phyloP scores from a whole-genome alignment of 2,888 invertebrate species.

The Linnaemya tessellans region DNA sequence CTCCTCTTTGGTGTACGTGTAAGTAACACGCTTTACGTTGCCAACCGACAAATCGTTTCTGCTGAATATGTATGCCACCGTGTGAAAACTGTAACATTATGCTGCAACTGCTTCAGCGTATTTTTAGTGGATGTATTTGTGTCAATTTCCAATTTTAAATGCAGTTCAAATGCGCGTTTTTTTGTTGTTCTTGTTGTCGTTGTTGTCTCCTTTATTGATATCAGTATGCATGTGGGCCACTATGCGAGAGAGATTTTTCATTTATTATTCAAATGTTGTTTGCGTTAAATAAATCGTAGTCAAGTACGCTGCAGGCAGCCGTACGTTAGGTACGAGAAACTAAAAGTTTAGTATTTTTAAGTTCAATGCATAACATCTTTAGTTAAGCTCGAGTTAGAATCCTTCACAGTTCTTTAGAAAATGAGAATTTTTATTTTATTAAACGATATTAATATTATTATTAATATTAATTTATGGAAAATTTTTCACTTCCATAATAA shows the following conservation, averaged over 20 bases:
- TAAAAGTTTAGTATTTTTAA: no score
- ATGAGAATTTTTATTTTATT: no score
- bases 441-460: no score
- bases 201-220: constrained; percentile 4
- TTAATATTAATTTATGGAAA: no score
- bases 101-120: constrained; percentile 17
- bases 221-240: not conserved
- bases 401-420: no score
- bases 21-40: not conserved
- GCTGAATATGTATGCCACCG: constrained; percentile 28
- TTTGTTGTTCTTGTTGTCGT: not conserved
- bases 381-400: no score
- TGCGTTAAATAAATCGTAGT: not conserved
- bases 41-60: constrained; percentile 35
- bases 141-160: constrained; percentile 67
- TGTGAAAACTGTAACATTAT: constrained; percentile 29
- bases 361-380: not conserved
- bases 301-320: not conserved
- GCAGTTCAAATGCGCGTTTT: constrained; percentile 8
- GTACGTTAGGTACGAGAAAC: no score
- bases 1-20: constrained; percentile 18
- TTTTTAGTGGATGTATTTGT: constrained; percentile 42
- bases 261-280: constrained; percentile 41
- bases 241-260: constrained; percentile 9
- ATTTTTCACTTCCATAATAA: no score